Evolutionary conservation across 2,888 invertebrate genomes (phyloP), one percentile per base, ranked within the genome.

Genomic region (Caenorhabditis becei): DNA sequence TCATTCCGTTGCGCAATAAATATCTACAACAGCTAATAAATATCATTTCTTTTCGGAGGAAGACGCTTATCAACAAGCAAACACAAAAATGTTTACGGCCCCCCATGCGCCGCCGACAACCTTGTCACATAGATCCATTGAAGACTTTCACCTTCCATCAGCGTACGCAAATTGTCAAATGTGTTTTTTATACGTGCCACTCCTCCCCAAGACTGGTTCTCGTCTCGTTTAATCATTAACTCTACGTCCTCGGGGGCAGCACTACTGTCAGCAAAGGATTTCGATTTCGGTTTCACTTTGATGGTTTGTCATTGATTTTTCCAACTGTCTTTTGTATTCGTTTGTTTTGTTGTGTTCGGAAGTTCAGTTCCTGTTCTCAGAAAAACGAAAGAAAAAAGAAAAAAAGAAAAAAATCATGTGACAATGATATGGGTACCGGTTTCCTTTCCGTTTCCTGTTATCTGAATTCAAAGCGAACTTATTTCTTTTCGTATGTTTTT

Each of bases 191-290:
- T 67, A 41, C 41, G 41, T 70, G 53, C 54, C 54, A 44, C 63
- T 49, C 47, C 14, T 41, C 20, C 23, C 11, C 41, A 78, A 18
- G 70, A 78, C 77, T 78, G 77, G 77, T 78, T 78, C 56, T 78
- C 51, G 44, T 47, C 51, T 54, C 24, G 71, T 59, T 71, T 78
- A 65, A 65, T 71, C 77, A 78, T 78, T 78, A 71, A 78, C 77
- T 78, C 70, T 51, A 63, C 70, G 70, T 59, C 77, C 70, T 65
- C 53, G 41, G 41, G 7, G 41, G 18, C 47, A 20, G 47, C 4
- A 47, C 47, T 18, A 20, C 14, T n/a, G n/a, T n/a, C n/a, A 54
- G 53, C 54, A 37, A 14, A 41, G 2, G 41, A 14, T 5, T 41
- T 41, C 14, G 41, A 32, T 32, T 10, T 32, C 54, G 41, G 14